Evolutionary conservation across 2,113 vertebrate genomes (phyloP).

Genomic region (Lates calcarifer): DNA sequence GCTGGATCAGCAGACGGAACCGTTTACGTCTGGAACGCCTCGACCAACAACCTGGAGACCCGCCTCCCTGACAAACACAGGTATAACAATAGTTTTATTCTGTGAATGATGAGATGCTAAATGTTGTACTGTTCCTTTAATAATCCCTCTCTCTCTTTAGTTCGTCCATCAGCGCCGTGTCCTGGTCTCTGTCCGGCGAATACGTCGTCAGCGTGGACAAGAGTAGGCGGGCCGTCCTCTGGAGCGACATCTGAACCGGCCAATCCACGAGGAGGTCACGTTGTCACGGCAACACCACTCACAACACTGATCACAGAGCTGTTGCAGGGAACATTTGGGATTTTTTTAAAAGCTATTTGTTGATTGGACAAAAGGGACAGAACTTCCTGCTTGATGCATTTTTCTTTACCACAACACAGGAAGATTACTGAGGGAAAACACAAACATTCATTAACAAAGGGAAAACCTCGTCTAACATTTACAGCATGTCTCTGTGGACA

Average conservation of each 20-base stretch:
- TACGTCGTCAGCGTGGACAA: constrained; percentile 90
- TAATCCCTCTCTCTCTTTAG: constrained; percentile 62
- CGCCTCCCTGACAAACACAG: constrained; percentile 85
- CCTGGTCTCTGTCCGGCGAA: constrained; percentile 88
- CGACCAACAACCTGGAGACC: constrained; percentile 83
- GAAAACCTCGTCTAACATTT: not conserved
- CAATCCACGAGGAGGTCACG: not conserved
- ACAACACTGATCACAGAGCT: not conserved
- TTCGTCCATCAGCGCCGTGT: constrained; percentile 86
- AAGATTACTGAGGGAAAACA: not conserved
- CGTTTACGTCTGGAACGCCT: constrained; percentile 90
- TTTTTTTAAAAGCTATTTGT: not conserved
- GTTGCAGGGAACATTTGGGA: not conserved
- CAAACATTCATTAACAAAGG: not conserved
- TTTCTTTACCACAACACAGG: not conserved
- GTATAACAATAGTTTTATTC: too few species aligned
- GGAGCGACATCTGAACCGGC: constrained; percentile 83
- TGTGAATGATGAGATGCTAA: not conserved
- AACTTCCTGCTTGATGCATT: not conserved
- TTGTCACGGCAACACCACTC: not conserved
- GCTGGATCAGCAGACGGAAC: constrained; percentile 88
- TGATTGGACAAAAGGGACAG: not conserved
- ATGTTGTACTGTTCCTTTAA: not conserved
- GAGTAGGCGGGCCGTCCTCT: constrained; percentile 86
- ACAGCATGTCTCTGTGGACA: too few species aligned